Conservation (phyloP, 1,140 invertebrate genomes). For the Acyrthosiphon pisum region DNA sequence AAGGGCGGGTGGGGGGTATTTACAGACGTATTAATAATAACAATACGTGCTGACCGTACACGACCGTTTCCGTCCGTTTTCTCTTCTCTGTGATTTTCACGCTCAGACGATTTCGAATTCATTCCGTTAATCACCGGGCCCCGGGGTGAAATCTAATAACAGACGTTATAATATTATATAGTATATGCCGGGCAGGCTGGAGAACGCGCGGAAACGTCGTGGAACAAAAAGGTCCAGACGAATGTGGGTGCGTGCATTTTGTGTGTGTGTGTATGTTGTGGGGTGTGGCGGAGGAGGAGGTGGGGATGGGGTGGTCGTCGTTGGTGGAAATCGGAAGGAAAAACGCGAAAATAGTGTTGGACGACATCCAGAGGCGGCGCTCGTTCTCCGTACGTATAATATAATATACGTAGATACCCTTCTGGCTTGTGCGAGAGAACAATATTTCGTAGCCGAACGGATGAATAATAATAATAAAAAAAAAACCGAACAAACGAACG, state of each 20-base stretch:
- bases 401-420: not conserved
- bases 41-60: conserved; percentile 75
- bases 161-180: not conserved
- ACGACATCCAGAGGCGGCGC: not conserved
- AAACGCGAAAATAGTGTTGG: conserved; percentile 39
- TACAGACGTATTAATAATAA: conserved; percentile 15
- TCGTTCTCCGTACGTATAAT: not conserved
- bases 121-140: conserved; percentile 42
- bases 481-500: not conserved
- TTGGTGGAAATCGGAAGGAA: conserved; percentile 31
- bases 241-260: not conserved
- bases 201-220: not conserved
- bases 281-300: too few relatives aligned
- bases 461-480: not conserved
- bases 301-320: too few relatives aligned
- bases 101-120: conserved; percentile 69
- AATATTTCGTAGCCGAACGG: not conserved
- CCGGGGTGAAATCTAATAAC: conserved; percentile 19
- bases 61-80: conserved; percentile 76
- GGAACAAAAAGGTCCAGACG: not conserved
- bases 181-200: not conserved
- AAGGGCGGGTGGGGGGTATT: not conserved
- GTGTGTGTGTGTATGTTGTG: not conserved
- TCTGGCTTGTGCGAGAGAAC: not conserved
- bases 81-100: conserved; percentile 75